These are phyloP conservation scores for Eriocheir sinensis DNA, from an alignment of 1,140 invertebrate species.

Conservation along the genomic window DNA sequence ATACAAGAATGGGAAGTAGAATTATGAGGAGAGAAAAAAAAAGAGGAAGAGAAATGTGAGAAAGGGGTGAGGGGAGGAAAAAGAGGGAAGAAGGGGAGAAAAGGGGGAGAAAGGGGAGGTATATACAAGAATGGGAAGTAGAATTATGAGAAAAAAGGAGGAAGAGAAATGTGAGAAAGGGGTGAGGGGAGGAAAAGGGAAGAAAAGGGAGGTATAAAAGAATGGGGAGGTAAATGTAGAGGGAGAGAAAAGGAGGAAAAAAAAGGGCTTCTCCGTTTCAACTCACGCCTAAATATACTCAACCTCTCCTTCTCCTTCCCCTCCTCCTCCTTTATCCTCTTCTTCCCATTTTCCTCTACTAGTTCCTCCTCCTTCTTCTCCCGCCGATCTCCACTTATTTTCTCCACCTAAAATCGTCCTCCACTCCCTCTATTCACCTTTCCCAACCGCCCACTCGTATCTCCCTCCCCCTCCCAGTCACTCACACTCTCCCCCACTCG, in stretches of 20 bases:
- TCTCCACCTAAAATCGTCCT: too few species aligned
- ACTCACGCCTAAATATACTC: not conserved
- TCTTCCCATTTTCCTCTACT: too few species aligned
- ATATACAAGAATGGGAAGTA: not conserved
- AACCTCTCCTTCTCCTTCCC: not conserved
- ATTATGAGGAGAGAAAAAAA: too few species aligned
- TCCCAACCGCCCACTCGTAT: too few species aligned
- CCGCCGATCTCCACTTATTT: too few species aligned
- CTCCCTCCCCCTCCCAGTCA: too few species aligned
- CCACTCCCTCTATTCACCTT: too few species aligned
- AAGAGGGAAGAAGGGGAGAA: too few species aligned
- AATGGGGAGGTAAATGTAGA: not conserved
- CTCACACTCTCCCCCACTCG: too few species aligned
- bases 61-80: not conserved
- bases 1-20: not conserved
- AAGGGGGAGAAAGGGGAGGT: not conserved
- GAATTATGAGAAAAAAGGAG: not conserved
- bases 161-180: not conserved
- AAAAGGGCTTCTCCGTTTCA: not conserved
- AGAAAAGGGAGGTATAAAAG: not conserved
- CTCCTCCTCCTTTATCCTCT: too few species aligned
- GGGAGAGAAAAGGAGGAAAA: not conserved
- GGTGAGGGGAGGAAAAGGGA: not conserved
- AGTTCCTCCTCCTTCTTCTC: too few species aligned
- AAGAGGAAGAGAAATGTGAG: not conserved